These are phyloP conservation scores for Trochalopteron elliotii DNA, from an alignment of 2,113 vertebrate species.

Conservation along the genomic window DNA sequence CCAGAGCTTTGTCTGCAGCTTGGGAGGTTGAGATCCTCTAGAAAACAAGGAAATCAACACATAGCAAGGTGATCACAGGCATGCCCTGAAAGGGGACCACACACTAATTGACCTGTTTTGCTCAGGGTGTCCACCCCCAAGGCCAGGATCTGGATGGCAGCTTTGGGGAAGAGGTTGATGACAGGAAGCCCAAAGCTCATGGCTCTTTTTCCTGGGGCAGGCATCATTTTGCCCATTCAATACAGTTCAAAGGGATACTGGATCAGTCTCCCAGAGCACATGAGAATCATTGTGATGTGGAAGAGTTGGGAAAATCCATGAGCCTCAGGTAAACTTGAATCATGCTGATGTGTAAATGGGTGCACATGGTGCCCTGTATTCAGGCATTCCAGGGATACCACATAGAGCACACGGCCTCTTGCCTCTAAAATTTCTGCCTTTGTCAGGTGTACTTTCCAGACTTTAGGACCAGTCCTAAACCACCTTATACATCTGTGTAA, in stretches of 20 bases:
- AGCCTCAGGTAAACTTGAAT: not conserved
- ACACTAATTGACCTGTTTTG: not conserved
- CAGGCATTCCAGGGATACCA: not conserved
- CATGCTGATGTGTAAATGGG: not conserved
- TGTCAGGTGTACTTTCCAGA: not conserved
- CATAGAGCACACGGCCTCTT: not conserved
- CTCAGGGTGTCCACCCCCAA: not conserved
- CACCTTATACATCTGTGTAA: not conserved
- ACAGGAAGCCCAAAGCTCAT: not conserved
- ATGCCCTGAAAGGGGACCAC: not conserved
- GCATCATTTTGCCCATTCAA: not conserved
- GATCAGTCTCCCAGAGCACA: not conserved
- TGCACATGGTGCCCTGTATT: fast-evolving
- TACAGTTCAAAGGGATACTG: not conserved
- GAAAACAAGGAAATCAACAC: not conserved
- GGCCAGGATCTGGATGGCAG: not conserved
- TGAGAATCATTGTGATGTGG: not conserved
- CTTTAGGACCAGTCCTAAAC: not conserved
- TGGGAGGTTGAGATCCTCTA: not conserved
- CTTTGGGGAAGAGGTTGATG: not conserved
- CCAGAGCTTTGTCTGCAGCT: not conserved
- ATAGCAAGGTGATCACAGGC: not conserved
- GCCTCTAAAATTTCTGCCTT: not conserved
- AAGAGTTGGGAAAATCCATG: not conserved
- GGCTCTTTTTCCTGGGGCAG: not conserved